Base-by-base conservation (phyloP, 64 coral and sea anemone genomes). In the Acropora tenuis region DNA sequence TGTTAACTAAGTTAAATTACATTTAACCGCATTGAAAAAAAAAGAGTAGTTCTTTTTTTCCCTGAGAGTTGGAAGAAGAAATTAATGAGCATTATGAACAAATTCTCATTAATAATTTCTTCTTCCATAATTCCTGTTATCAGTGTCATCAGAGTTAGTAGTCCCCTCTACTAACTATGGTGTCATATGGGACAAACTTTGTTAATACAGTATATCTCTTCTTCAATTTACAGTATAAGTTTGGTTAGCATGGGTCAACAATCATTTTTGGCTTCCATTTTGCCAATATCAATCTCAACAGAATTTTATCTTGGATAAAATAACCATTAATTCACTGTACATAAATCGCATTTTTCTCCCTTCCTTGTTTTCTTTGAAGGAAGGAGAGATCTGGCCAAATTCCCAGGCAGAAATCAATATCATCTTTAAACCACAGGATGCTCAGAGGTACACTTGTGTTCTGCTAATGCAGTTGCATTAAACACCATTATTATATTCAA, bases 351-450 rank as follows among this genome's bases (percentile, higher is more conserved):
- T 13, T 68, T 68, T 68, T 11, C 12, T 48, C n/a, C 0, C 6
- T 15, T 78, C 15, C 16, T 17, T 48, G 3, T 18, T 76, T 52
- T 78, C 57, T 80, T 49, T 69, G 8, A 87, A 98, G 96, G 96
- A 99, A 78, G 97, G 97, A 78, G 94, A 94, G 44, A 99, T 99
- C 68, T 99, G 97, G 97, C 97, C 97, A 43, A 99, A 99, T 75
- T 99, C 97, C 18, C 92, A 95, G 42, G 92, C 94, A 73, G 97
- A 99, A 89, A 94, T 99, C 47, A 78, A 90, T 80, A 88, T 99
- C 8, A 93, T 89, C 44, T 99, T 99, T 68, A 99, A 93, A 77
- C 97, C 97, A 69, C 65, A 91, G 84, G 94, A 99, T 59, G 91
- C 97, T 5, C 94, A 96, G 47, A 99, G 94, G 97, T 99, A 92